Percentiles rank a stretch among this genome's conserved stretches.
Evolutionary conservation across 2,888 invertebrate genomes (phyloP).

Genomic region (Ectropis crepuscularia): DNA sequence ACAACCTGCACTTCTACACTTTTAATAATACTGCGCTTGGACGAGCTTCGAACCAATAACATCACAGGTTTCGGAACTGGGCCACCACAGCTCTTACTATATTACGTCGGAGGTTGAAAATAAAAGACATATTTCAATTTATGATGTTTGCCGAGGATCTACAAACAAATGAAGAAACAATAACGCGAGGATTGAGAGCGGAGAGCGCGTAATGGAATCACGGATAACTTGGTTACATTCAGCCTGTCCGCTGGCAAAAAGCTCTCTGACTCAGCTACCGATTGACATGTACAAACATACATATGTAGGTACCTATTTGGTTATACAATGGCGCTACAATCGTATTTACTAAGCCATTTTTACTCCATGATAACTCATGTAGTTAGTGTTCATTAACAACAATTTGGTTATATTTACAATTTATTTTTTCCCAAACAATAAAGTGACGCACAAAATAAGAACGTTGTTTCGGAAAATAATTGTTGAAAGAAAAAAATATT

Average conservation of each 20-base stretch:
- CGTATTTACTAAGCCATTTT: not conserved
- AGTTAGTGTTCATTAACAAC: not conserved
- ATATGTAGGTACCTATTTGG: too few relatives aligned
- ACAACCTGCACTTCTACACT: too few relatives aligned
- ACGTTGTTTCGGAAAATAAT: too few relatives aligned
- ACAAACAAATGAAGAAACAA: slow-evolving; percentile 24
- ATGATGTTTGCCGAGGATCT: slow-evolving; percentile 9
- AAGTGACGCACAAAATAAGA: too few relatives aligned
- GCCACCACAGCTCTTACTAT: not conserved
- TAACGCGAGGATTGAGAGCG: slow-evolving; percentile 19
- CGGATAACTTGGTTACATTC: slow-evolving; percentile 27
- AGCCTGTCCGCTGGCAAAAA: slow-evolving; percentile 22
- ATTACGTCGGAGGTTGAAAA: not conserved
- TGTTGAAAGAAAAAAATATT: too few relatives aligned
- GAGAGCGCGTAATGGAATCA: slow-evolving; percentile 25
- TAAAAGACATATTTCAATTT: slow-evolving; percentile 4
- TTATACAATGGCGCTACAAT: not conserved
- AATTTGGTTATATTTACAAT: too few relatives aligned
- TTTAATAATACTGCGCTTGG: too few relatives aligned
- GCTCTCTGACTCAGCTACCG: slow-evolving; percentile 5
- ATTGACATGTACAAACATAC: not conserved
- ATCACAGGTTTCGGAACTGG: not conserved
- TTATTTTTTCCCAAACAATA: too few relatives aligned
- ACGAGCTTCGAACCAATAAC: not conserved
- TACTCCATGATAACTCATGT: not conserved